A percentile compares a stretch with the other conserved stretches of the same genome.
These are phyloP conservation scores for Brassicogethes aeneus DNA, from an alignment of 2,888 invertebrate genomes.

Conservation along the genomic window DNA sequence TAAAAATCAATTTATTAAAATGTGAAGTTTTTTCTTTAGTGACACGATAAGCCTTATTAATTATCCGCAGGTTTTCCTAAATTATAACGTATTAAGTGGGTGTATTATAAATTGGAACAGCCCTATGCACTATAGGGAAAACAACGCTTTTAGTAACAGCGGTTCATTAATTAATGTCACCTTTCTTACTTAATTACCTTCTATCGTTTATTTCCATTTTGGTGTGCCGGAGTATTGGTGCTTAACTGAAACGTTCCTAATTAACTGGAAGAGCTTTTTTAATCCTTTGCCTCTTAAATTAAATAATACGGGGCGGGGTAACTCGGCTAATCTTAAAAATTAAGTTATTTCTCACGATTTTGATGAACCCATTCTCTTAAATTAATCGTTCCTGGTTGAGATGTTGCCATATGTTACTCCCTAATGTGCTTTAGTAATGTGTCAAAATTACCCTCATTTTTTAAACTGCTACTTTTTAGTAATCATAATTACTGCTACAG, in stretches of 20 bases:
- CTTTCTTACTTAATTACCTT: constrained; percentile 32
- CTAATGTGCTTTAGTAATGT: too few relatives aligned
- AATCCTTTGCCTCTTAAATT: constrained; percentile 21
- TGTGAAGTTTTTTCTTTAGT: constrained; percentile 17
- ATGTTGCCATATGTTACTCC: too few relatives aligned
- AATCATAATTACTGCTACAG: too few relatives aligned
- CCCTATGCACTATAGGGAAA: constrained; percentile 17
- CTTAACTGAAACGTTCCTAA: constrained; percentile 28
- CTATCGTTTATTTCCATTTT: constrained; percentile 27
- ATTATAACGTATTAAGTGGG: constrained; percentile 23
- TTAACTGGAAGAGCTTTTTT: constrained; percentile 24
- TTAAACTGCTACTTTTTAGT: too few relatives aligned
- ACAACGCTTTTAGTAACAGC: constrained; percentile 18
- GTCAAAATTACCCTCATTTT: too few relatives aligned
- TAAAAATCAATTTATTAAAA: constrained; percentile 23
- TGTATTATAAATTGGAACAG: constrained; percentile 21
- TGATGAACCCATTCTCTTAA: too few relatives aligned
- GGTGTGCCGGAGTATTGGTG: constrained; percentile 21
- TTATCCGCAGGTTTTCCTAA: constrained; percentile 23
- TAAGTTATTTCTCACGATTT: constrained; percentile 8
- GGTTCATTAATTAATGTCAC: constrained; percentile 34
- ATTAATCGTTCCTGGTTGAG: too few relatives aligned
- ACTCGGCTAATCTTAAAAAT: constrained; percentile 2
- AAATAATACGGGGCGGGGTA: constrained; percentile 20
- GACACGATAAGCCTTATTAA: constrained; percentile 22